A percentile compares a stretch with the other conserved stretches of the same genome.
phyloP scores from a whole-genome alignment of 2,888 invertebrate genomes.

The Lithophane socia region DNA sequence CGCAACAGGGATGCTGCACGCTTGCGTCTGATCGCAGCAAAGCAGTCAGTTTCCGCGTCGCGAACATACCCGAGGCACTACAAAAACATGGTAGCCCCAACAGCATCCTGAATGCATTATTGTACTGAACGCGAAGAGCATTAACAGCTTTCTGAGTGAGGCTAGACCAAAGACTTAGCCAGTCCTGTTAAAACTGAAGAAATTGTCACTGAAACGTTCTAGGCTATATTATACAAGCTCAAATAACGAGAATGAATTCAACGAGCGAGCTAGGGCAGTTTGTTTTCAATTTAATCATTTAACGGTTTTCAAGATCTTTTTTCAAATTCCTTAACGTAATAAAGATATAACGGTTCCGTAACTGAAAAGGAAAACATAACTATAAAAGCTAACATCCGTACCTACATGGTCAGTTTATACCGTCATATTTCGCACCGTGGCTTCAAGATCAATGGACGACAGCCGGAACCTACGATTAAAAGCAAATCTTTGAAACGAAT shows the following conservation, averaged over 20 bases:
- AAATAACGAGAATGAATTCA: neutral
- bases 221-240: too few relatives aligned
- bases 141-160: too few relatives aligned
- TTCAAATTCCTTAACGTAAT: neutral
- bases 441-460: too few relatives aligned
- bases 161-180: too few relatives aligned
- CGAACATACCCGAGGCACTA: too few relatives aligned
- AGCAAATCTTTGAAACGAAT: too few relatives aligned
- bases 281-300: conserved; percentile 8
- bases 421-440: neutral
- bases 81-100: too few relatives aligned
- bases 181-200: neutral
- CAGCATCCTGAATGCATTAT: too few relatives aligned
- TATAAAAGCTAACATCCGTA: neutral
- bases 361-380: neutral
- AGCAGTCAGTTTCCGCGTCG: too few relatives aligned
- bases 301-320: neutral
- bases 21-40: too few relatives aligned
- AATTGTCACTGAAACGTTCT: neutral
- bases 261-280: neutral
- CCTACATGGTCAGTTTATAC: neutral
- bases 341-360: neutral
- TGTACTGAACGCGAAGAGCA: too few relatives aligned
- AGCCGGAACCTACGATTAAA: neutral
- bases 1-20: too few relatives aligned